phyloP scores from a whole-genome alignment of 2,888 invertebrate genomes.

The Diadegma fenestrale region DNA sequence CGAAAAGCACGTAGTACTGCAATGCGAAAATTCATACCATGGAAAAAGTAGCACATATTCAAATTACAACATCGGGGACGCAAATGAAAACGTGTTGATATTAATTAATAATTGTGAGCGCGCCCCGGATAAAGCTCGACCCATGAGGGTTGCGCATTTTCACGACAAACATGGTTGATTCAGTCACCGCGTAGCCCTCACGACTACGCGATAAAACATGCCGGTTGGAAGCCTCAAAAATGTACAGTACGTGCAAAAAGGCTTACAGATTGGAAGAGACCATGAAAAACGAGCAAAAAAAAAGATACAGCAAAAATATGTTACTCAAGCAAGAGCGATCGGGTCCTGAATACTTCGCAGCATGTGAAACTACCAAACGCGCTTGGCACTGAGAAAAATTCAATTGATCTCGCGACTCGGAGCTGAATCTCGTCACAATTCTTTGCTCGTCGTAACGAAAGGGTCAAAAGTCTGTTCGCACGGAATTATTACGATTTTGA shows the following conservation, averaged over 20 bases:
- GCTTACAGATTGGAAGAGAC: not conserved
- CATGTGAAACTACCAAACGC: constrained; percentile 30
- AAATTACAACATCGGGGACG: constrained; percentile 11
- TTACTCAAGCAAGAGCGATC: not conserved
- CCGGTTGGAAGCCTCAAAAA: not conserved
- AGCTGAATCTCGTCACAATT: constrained; percentile 2
- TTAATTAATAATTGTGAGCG: constrained; percentile 56
- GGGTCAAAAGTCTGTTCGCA: not conserved
- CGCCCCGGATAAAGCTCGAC: not conserved
- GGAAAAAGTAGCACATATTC: constrained; percentile 11
- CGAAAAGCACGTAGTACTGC: not conserved
- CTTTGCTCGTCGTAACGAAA: not conserved
- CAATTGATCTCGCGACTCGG: constrained; percentile 11
- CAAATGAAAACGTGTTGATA: constrained; percentile 45
- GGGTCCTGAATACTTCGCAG: constrained; percentile 27
- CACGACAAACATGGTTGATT: constrained; percentile 17
- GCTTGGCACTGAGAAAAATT: constrained; percentile 29
- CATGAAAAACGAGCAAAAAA: constrained; percentile 5
- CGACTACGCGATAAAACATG: constrained; percentile 29
- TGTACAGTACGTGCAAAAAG: constrained; percentile 30
- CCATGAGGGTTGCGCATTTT: constrained; percentile 28
- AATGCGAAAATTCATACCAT: constrained; percentile 21
- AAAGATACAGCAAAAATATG: not conserved
- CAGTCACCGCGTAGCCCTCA: not conserved
- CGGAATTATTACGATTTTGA: not conserved